A percentile compares a stretch with the other conserved stretches of the same genome.
These are phyloP conservation scores for Sclerodermus sp. DNA, from an alignment of 2,888 invertebrate species.

Conservation along the genomic window DNA sequence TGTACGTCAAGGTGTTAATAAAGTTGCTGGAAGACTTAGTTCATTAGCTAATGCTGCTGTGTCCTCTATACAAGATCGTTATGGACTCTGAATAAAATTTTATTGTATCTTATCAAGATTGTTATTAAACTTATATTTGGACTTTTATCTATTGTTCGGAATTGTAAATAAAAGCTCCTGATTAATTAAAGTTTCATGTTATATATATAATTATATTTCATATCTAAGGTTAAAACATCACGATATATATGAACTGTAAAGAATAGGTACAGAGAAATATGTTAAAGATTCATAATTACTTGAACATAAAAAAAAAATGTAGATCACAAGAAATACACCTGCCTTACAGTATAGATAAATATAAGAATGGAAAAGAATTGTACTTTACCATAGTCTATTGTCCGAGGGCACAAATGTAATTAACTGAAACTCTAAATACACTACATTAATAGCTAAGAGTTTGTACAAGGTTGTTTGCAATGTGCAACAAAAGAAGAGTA, in stretches of 20 bases:
- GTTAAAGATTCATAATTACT: too few relatives aligned
- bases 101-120: conserved; percentile 34
- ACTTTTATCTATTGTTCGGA: conserved; percentile 40
- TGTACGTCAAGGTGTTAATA: conserved; percentile 93
- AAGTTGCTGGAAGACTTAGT: conserved; percentile 95
- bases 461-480: conserved; percentile 27
- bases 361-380: conserved; percentile 13
- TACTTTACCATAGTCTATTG: background rate
- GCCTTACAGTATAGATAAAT: conserved; percentile 1
- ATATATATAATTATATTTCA: too few relatives aligned
- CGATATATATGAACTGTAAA: too few relatives aligned
- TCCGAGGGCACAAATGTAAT: background rate
- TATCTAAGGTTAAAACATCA: too few relatives aligned
- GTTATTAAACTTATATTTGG: conserved; percentile 36
- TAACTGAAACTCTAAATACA: conserved; percentile 7
- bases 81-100: conserved; percentile 44
- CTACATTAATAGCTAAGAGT: conserved; percentile 16
- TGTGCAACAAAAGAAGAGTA: conserved; percentile 56
- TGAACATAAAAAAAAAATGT: too few relatives aligned
- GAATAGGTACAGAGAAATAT: too few relatives aligned
- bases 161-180: conserved; percentile 50
- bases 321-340: background rate
- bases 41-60: conserved; percentile 93
- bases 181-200: conserved; percentile 12
- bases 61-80: conserved; percentile 80